Percentiles rank a stretch among this genome's conserved stretches.
Conservation (phyloP, 2,113 vertebrate species). For the Anas platyrhynchos region DNA sequence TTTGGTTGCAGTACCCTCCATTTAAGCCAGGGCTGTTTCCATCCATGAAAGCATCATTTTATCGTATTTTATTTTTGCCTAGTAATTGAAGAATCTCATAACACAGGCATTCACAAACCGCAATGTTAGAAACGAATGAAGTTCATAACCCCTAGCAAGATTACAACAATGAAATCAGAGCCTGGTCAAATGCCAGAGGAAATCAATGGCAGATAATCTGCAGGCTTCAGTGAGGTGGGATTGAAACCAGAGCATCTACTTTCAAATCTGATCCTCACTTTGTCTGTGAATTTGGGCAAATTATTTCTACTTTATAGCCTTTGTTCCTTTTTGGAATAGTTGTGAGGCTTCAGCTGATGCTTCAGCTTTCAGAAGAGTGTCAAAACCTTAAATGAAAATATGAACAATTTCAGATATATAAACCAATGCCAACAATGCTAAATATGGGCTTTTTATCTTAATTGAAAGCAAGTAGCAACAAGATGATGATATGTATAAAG, state of each 20-base stretch:
- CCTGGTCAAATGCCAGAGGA: constrained; percentile 12
- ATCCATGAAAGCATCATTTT: not conserved
- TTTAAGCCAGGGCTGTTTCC: not conserved
- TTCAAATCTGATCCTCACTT: not conserved
- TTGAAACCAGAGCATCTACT: not conserved
- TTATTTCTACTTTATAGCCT: not conserved
- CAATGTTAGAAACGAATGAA: not conserved
- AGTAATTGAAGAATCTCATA: not conserved
- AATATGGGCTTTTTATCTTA: not conserved
- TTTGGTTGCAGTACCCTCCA: not conserved
- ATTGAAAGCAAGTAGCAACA: constrained; percentile 15
- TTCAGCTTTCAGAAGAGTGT: not conserved
- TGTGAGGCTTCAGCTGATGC: not conserved
- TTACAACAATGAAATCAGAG: not conserved
- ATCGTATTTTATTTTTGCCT: not conserved
- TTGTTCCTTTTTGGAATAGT: not conserved
- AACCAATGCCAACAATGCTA: not conserved
- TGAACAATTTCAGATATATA: not conserved
- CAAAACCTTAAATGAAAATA: not conserved
- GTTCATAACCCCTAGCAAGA: constrained; percentile 6
- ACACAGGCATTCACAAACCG: not conserved
- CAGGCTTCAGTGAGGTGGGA: not conserved
- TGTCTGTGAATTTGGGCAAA: not conserved
- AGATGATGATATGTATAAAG: not conserved
- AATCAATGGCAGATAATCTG: constrained; percentile 24